Evolutionary conservation across 2,113 vertebrate species (phyloP).

Genomic region (Lampris megalopsis): DNA sequence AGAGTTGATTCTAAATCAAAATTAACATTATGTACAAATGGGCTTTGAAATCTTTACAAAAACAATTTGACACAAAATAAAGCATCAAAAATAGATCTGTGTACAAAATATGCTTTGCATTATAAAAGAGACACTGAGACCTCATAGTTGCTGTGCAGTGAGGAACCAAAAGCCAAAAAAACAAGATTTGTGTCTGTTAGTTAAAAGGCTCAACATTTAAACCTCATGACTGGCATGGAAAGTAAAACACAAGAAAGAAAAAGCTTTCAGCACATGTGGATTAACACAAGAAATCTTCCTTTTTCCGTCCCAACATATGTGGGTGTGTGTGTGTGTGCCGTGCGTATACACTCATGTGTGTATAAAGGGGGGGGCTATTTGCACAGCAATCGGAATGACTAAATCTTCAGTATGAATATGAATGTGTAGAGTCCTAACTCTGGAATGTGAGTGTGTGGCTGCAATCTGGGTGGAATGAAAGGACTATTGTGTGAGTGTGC

Average conservation of each 20-base stretch:
- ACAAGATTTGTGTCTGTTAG: constrained; percentile 31
- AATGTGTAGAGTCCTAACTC: constrained; percentile 6
- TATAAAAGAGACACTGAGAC: constrained; percentile 50
- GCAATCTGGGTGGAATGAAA: constrained; percentile 25
- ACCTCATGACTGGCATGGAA: constrained; percentile 62
- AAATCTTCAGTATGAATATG: constrained; percentile 25
- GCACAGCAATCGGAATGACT: constrained; percentile 42
- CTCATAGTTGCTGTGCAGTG: constrained; percentile 48
- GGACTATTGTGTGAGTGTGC: constrained; percentile 47
- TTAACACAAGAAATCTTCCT: constrained; percentile 30
- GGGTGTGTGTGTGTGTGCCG: not conserved
- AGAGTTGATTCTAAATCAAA: constrained; percentile 10
- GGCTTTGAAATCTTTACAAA: constrained; percentile 56
- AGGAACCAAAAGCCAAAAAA: constrained; percentile 25
- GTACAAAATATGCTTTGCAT: constrained; percentile 68
- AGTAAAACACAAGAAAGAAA: constrained; percentile 28
- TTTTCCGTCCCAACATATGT: constrained; percentile 28
- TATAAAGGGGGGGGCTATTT: constrained; percentile 27
- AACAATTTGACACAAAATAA: constrained; percentile 66
- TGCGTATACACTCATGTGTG: not conserved
- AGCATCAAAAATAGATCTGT: constrained; percentile 75
- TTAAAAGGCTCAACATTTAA: constrained; percentile 51
- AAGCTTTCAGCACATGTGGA: constrained; percentile 30
- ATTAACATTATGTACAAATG: constrained; percentile 42
- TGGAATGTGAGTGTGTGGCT: constrained; percentile 59